phyloP scores from a whole-genome alignment of 2,113 vertebrate species.

The Phyllostomus discolor region DNA sequence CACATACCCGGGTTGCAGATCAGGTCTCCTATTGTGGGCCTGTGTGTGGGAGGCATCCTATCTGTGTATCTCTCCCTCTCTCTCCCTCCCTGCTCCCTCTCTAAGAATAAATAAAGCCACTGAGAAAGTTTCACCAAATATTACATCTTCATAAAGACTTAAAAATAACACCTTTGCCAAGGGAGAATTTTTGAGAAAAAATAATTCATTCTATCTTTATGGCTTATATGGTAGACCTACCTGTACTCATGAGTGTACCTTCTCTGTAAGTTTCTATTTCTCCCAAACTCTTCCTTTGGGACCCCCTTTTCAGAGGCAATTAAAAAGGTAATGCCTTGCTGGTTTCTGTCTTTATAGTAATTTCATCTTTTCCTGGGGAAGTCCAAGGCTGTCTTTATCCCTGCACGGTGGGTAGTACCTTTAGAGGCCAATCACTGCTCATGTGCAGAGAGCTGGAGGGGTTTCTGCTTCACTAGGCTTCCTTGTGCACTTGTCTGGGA shows the following conservation, averaged over 20 bases:
- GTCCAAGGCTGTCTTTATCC: neutral
- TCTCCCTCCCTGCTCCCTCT: too few relatives aligned
- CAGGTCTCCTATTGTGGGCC: too few relatives aligned
- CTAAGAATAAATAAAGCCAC: neutral
- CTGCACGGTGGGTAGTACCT: too few relatives aligned
- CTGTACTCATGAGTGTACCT: neutral
- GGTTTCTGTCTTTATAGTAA: neutral
- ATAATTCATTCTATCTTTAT: neutral
- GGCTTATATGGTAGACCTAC: neutral
- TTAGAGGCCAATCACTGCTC: neutral
- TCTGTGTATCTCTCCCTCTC: too few relatives aligned
- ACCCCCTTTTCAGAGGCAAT: neutral
- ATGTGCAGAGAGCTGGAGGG: neutral
- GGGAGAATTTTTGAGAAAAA: neutral
- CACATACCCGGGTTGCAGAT: too few relatives aligned
- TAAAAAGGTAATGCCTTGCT: neutral
- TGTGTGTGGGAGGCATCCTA: too few relatives aligned
- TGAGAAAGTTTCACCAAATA: neutral
- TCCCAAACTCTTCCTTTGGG: neutral
- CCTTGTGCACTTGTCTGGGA: neutral
- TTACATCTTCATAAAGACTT: neutral
- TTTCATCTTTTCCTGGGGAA: neutral
- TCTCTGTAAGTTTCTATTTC: neutral
- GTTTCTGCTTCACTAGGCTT: neutral
- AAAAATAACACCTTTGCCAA: neutral